Evolutionary conservation across 2,888 invertebrate genomes (phyloP), one percentile per base, ranked within the genome.

Genomic region (Myathropa florea): DNA sequence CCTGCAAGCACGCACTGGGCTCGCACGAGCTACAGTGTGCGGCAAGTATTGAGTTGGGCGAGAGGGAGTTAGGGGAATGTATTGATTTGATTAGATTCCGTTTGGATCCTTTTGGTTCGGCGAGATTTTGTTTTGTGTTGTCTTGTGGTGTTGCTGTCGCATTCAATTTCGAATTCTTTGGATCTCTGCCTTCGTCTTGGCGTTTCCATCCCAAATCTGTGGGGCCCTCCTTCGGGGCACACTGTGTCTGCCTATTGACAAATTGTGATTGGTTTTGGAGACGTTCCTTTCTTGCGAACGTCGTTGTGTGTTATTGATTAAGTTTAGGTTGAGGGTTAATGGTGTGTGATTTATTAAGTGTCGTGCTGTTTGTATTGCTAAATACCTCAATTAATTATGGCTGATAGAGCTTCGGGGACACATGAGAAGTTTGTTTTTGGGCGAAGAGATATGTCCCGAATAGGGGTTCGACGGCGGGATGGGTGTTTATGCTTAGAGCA

Each of bases 311-410:
- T 82, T 86, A 86, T 82, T 86, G 86, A 86, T 82, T 86, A 81
- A 81, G 77, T 85, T 85, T 71, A 36, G 77, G 86, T 82, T 78
- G 82, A 78, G 82, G 86, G 86, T 78, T 86, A 86, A 86, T 86
- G 78, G 73, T 79, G 78, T 83, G 83, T 86, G 86, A 83, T 86
- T 86, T 86, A 83, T 86, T 78, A 82, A 82, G 82, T 82, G 82
- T 78, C 82, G 73, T 78, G 73, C 82, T 86, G 86, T 86, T 86
- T 86, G 86, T 83, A 82, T 79, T 83, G 86, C 78, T 82, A 86
- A 86, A 86, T 86, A 86, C 82, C 82, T 75, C 86, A 83, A 86
- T 86, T 86, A 86, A 86, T 86, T 82, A 78, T 83, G 68, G 39
- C 73, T 60, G 82, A 86, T 86, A 78, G 73, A 72, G 81, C 72